Base-by-base conservation (phyloP, 2,888 invertebrate species). In the Parnassius apollo region DNA sequence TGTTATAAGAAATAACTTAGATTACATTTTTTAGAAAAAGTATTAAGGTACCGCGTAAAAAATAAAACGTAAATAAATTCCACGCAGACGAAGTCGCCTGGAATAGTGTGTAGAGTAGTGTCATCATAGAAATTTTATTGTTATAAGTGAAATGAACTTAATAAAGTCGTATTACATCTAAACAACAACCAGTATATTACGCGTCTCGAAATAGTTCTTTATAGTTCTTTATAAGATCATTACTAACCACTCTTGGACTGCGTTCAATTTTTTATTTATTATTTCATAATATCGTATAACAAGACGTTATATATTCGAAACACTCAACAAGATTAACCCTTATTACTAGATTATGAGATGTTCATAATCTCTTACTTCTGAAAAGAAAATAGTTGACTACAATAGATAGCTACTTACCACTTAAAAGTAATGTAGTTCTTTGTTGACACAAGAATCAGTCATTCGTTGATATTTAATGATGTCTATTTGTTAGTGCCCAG, bases 401-500 rank as follows among this genome's bases (percentile, higher is more conserved):
- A 59, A 42, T 67, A 66, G 67, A 66, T 63, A 72, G 68, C 70
- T 71, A 62, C 66, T 65, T 66, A 64, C 65, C 65, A 71, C 65
- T 62, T 69, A 71, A 66, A 71, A 75, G 68, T 69, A 69, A 69
- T 74, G 74, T 71, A 71, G 75, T 74, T 72, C 35, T 66, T 65
- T 71, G 68, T 76, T 75, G 77, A 82, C 77, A 75, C 69, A 66
- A 64, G 72, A 82, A 88, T 91, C 85, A 80, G 87, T 90, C 87
- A 85, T 74, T 70, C 69, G 71, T 74, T 77, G 78, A 81, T 86
- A 78, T 83, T 81, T 86, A 88, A 87, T 88, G 77, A 82, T 77
- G 73, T 75, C 83, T 83, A 89, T 91, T 87, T 86, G 84, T 91
- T 81, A 73, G 69, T 80, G 86, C 87, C 88, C 75, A 72, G 80